phyloP scores from a whole-genome alignment of 2,113 vertebrate species.

The Apodemus speciosus region DNA sequence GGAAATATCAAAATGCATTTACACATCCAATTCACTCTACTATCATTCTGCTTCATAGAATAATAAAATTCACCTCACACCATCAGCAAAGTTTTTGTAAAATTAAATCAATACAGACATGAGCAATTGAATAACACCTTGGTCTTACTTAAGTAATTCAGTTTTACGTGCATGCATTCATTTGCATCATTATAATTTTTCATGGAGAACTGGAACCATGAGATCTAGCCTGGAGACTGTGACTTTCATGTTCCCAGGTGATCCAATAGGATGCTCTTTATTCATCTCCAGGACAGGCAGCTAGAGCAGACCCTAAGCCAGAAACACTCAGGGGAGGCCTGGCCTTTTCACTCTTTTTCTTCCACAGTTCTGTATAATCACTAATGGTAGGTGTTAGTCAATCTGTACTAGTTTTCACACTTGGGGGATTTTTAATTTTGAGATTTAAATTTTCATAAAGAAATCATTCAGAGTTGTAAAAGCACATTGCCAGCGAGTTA shows the following conservation, averaged over 20 bases:
- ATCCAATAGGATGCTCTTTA: not conserved
- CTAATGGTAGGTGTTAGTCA: not conserved
- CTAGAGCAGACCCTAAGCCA: not conserved
- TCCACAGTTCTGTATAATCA: not conserved
- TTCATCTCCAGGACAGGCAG: not conserved
- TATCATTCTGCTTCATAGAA: not conserved
- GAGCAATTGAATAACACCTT: not conserved
- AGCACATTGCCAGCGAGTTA: not conserved
- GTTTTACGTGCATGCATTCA: not conserved
- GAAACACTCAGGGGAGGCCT: accelerated
- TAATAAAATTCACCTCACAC: not conserved
- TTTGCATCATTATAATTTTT: not conserved
- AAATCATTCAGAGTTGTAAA: slow-evolving; percentile 42
- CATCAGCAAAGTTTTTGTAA: not conserved
- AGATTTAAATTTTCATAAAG: not conserved
- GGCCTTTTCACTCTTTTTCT: not conserved
- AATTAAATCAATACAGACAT: not conserved
- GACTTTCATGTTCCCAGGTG: not conserved
- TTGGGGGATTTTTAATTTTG: not conserved
- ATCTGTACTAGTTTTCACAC: not conserved
- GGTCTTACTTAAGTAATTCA: slow-evolving; percentile 5
- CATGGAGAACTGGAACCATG: not conserved
- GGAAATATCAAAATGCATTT: slow-evolving; percentile 7
- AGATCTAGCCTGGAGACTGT: not conserved
- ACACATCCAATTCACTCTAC: not conserved